A percentile compares a stretch with the other conserved stretches of the same genome.
These are phyloP conservation scores for Atherinosoma microstoma DNA, from an alignment of 2,797 vertebrate genomes.

Conservation along the genomic window DNA sequence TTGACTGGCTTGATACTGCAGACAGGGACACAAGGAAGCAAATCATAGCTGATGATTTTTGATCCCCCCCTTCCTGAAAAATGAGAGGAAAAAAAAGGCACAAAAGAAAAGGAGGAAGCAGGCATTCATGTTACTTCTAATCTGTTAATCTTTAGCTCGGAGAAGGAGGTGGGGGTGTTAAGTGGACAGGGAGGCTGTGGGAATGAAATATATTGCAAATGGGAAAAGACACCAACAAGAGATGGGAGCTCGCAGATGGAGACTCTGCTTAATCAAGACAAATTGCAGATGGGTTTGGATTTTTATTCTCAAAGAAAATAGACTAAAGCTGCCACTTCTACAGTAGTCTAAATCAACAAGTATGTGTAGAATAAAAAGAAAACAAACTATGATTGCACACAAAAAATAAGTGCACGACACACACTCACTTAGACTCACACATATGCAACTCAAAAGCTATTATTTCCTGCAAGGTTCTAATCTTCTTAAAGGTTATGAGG, in stretches of 20 bases:
- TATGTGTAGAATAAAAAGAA: conserved; percentile 6
- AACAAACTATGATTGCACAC: conserved; percentile 10
- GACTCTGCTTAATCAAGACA: conserved; percentile 77
- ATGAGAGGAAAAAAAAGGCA: conserved; percentile 1
- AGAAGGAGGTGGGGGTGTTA: conserved; percentile 64
- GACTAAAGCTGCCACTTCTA: conserved; percentile 52
- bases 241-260: conserved; percentile 70
- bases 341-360: conserved; percentile 18
- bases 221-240: conserved; percentile 74
- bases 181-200: conserved; percentile 57
- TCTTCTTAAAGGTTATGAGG: conserved; percentile 64
- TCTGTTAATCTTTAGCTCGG: conserved; percentile 73
- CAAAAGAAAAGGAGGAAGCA: conserved; percentile 51
- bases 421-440: background rate
- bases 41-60: conserved; percentile 53
- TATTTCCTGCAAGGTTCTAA: conserved; percentile 50
- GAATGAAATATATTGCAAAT: conserved; percentile 73
- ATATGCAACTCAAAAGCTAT: conserved; percentile 41
- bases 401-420: conserved; percentile 9
- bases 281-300: conserved; percentile 67
- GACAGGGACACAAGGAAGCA: conserved; percentile 52
- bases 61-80: conserved; percentile 5
- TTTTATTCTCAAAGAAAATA: conserved; percentile 60
- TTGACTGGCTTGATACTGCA: conserved; percentile 68
- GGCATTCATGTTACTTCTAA: conserved; percentile 71